These are phyloP conservation scores for Hylaeus volcanicus DNA, from an alignment of 1,140 invertebrate genomes.

Conservation along the genomic window DNA sequence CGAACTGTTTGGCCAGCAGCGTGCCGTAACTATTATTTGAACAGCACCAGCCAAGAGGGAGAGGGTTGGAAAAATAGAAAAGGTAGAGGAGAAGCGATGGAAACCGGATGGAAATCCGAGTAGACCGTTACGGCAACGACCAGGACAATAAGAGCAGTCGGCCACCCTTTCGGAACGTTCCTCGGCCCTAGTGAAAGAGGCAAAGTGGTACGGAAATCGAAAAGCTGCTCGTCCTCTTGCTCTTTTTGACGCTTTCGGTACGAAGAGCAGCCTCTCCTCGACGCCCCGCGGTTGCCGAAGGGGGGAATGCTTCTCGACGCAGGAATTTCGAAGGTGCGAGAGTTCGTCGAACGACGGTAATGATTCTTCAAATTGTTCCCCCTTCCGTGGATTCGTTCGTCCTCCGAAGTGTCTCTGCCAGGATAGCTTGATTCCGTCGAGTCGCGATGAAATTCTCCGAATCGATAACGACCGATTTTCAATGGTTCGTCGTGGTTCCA, in stretches of 20 bases:
- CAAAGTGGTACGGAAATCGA: conserved; percentile 38
- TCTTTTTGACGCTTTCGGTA: conserved; percentile 2
- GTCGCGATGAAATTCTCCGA: no score
- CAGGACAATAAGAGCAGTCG: conserved; percentile 62
- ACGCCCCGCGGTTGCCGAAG: not conserved
- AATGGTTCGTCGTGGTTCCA: no score
- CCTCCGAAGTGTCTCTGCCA: conserved; percentile 11
- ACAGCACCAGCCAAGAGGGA: conserved; percentile 36
- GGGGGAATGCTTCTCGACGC: conserved; percentile 6
- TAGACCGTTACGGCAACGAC: conserved; percentile 52
- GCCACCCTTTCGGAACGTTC: conserved; percentile 39
- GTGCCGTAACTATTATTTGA: conserved; percentile 59
- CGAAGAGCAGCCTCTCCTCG: no score
- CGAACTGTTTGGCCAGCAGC: conserved; percentile 56
- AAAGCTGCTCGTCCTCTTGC: conserved; percentile 37
- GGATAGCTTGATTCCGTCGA: conserved; percentile 39
- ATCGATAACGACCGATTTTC: not conserved
- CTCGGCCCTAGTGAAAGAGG: conserved; percentile 27
- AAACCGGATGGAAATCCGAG: conserved; percentile 57
- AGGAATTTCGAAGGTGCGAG: conserved; percentile 39
- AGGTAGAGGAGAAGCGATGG: not conserved
- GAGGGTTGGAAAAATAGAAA: conserved; percentile 19
- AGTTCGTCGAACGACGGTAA: conserved; percentile 43
- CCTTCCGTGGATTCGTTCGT: not conserved
- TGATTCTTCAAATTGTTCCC: conserved; percentile 44